phyloP scores from a whole-genome alignment of 2,113 vertebrate species.

The Elachura formosa region DNA sequence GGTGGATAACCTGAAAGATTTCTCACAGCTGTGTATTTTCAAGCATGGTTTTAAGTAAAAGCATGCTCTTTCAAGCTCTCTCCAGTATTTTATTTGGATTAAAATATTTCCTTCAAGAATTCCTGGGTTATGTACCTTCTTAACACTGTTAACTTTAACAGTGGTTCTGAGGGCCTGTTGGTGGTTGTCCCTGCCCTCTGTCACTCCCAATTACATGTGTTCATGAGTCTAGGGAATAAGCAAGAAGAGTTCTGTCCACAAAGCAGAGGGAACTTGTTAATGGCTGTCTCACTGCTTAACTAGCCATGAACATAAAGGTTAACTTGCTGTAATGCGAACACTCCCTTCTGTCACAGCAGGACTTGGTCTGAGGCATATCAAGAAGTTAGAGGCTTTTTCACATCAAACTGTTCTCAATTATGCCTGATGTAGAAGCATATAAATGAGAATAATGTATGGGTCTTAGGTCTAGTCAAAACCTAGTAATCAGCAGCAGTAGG shows the following conservation, averaged over 20 bases:
- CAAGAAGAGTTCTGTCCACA: background rate
- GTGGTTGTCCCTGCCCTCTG: background rate
- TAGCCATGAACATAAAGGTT: background rate
- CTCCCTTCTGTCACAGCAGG: background rate
- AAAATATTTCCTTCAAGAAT: background rate
- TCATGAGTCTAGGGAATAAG: background rate
- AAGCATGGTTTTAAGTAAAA: background rate
- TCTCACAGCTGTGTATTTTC: background rate
- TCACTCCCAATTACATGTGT: background rate
- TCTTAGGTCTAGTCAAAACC: background rate
- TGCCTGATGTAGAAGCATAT: background rate
- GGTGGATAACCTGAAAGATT: background rate
- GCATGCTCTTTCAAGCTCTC: background rate
- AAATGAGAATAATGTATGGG: background rate
- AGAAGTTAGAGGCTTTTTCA: background rate
- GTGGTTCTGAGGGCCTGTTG: background rate
- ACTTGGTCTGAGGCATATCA: background rate
- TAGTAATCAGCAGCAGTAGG: background rate
- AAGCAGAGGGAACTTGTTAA: conserved; percentile 2
- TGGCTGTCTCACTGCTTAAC: background rate
- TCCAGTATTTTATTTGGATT: background rate
- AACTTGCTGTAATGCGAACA: background rate
- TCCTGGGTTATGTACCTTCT: background rate
- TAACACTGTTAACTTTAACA: background rate
- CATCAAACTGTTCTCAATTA: background rate